These are phyloP conservation scores for Apis dorsata DNA, from an alignment of 1,140 invertebrate genomes.

Conservation along the genomic window DNA sequence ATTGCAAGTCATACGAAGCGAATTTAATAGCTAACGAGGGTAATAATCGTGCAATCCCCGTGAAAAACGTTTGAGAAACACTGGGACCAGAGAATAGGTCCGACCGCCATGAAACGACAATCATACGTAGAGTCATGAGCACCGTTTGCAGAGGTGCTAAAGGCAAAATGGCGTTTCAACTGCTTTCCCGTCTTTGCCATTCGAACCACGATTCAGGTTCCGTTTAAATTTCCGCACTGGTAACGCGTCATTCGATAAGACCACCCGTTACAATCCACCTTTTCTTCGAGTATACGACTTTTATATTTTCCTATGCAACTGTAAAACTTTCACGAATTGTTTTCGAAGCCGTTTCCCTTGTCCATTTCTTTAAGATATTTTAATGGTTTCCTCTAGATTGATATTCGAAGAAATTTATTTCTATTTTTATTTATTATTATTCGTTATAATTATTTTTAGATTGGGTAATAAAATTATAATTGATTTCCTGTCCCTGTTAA, in stretches of 20 bases:
- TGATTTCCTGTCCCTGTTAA: neutral
- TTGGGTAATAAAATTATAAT: neutral
- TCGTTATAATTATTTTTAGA: neutral
- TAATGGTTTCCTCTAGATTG: too few relatives aligned
- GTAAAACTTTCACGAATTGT: neutral
- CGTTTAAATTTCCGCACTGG: conserved; percentile 12
- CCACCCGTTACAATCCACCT: neutral
- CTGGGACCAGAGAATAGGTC: neutral
- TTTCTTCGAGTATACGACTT: neutral
- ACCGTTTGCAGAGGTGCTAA: neutral
- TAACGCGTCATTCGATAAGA: conserved; percentile 9
- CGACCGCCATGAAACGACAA: conserved; percentile 10
- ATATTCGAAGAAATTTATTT: too few relatives aligned
- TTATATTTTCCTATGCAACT: neutral
- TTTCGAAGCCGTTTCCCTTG: neutral
- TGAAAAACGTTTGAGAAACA: conserved; percentile 19
- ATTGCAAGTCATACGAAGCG: neutral
- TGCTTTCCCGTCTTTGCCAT: conserved; percentile 1
- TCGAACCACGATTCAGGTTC: conserved; percentile 5
- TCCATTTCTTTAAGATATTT: neutral
- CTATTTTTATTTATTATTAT: too few relatives aligned
- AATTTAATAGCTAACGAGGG: neutral
- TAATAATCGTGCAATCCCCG: too few relatives aligned
- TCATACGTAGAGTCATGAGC: conserved; percentile 4
- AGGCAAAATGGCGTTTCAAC: conserved; percentile 23